A percentile compares a stretch with the other conserved stretches of the same genome.
phyloP scores from a whole-genome alignment of 1,140 invertebrate species.

The Heliconius hewitsoni region DNA sequence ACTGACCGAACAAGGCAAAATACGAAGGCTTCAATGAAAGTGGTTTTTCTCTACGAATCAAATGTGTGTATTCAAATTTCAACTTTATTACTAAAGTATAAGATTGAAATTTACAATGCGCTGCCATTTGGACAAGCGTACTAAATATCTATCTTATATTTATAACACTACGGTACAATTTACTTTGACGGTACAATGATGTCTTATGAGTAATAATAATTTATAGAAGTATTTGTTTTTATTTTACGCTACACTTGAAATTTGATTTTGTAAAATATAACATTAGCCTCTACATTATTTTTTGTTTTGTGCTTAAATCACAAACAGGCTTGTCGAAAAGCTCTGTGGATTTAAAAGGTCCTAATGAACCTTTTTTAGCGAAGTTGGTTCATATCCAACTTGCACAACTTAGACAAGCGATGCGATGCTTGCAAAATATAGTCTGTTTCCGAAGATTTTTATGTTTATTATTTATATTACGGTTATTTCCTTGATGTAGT shows the following conservation, averaged over 20 bases:
- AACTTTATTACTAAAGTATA: background rate
- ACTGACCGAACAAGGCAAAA: constrained; percentile 18
- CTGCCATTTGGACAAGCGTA: background rate
- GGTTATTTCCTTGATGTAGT: too few species aligned
- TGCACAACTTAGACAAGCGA: background rate
- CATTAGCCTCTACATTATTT: background rate
- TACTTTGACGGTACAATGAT: background rate
- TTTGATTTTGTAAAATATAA: background rate
- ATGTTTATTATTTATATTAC: too few species aligned
- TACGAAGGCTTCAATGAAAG: constrained; percentile 8
- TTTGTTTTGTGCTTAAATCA: background rate
- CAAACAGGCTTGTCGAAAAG: background rate
- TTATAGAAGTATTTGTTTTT: background rate
- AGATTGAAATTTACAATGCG: background rate
- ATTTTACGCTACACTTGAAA: background rate
- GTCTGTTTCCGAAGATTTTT: background rate
- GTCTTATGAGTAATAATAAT: background rate
- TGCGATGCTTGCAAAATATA: background rate
- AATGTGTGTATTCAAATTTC: background rate
- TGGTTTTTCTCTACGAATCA: background rate
- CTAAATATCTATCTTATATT: background rate
- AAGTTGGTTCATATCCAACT: background rate
- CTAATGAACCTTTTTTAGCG: background rate
- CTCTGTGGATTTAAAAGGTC: background rate
- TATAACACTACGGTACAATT: background rate